Conservation (phyloP, 2,113 vertebrate species). For the Phoenicopterus ruber region DNA sequence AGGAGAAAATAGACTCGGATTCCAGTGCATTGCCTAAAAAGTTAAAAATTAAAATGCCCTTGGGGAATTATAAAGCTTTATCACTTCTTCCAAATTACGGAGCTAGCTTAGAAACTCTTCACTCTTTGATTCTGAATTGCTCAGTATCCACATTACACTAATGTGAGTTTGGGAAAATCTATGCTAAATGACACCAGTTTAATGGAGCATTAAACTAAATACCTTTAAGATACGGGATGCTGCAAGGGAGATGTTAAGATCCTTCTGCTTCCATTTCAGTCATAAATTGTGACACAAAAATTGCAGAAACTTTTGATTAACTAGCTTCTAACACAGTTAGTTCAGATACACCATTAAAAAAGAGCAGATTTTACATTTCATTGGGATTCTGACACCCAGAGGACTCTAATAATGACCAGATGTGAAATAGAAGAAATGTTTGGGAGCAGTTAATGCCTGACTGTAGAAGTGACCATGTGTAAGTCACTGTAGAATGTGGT, state of each 20-base stretch:
- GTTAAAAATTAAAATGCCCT: background rate
- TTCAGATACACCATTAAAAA: background rate
- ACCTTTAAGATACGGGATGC: background rate
- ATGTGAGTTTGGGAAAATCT: background rate
- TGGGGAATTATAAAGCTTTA: background rate
- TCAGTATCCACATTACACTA: background rate
- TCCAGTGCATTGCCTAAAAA: background rate
- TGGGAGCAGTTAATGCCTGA: conserved; percentile 32
- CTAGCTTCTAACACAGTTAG: background rate
- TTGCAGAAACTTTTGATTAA: background rate
- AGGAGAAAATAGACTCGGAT: background rate
- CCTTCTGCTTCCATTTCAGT: background rate
- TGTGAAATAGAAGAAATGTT: conserved; percentile 22
- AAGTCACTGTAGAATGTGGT: conserved; percentile 33
- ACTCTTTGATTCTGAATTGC: background rate
- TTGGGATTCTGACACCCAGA: conserved; percentile 20
- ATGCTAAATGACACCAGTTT: background rate
- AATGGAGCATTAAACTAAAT: conserved; percentile 16
- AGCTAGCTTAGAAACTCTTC: background rate
- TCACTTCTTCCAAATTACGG: background rate
- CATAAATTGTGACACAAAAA: background rate
- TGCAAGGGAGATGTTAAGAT: background rate
- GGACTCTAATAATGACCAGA: conserved; percentile 8
- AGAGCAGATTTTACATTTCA: conserved; percentile 33
- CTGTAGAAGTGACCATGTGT: background rate